Evolutionary conservation across 30 jellyfish, hydroid and myxozoan species (phyloP).

Genomic region (Clytia hemisphaerica): DNA sequence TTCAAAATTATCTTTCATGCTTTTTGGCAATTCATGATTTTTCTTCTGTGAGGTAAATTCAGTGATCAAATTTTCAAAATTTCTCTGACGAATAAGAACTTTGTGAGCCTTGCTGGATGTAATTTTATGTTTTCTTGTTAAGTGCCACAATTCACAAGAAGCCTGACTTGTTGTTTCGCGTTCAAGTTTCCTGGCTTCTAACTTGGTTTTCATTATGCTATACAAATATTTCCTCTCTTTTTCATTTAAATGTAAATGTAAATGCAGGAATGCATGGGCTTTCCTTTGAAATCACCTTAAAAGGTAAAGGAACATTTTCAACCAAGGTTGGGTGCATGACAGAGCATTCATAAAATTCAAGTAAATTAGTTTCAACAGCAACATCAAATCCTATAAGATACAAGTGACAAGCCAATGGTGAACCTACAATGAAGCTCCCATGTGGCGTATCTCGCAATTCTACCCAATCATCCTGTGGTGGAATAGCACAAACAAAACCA

Average conservation of each 20-base stretch:
- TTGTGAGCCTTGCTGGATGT: slow-evolving; percentile 41
- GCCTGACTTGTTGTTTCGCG: slow-evolving; percentile 22
- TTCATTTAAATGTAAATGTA: too few relatives aligned
- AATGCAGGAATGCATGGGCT: too few relatives aligned
- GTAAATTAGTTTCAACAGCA: too few relatives aligned
- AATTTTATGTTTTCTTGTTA: slow-evolving; percentile 11
- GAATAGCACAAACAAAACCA: slow-evolving; percentile 22
- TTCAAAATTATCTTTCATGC: slow-evolving; percentile 28
- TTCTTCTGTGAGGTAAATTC: not conserved
- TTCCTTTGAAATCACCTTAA: too few relatives aligned
- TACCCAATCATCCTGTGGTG: not conserved
- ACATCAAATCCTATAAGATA: too few relatives aligned
- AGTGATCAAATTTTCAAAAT: slow-evolving; percentile 18
- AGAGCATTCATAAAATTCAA: too few relatives aligned
- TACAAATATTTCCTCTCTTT: too few relatives aligned
- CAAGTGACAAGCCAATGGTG: slow-evolving; percentile 33
- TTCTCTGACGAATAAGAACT: slow-evolving; percentile 22
- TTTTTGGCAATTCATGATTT: slow-evolving; percentile 1
- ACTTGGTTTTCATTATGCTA: not conserved
- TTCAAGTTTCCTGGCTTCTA: slow-evolving; percentile 4
- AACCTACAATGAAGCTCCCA: slow-evolving; percentile 18
- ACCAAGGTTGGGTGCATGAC: too few relatives aligned
- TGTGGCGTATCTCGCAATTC: not conserved
- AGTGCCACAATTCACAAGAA: slow-evolving; percentile 11
- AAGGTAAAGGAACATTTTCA: too few relatives aligned